Percentiles rank a stretch among this genome's conserved stretches.
These are phyloP conservation scores for Myotis vivesi DNA, from an alignment of 2,797 vertebrate species.

Conservation along the genomic window DNA sequence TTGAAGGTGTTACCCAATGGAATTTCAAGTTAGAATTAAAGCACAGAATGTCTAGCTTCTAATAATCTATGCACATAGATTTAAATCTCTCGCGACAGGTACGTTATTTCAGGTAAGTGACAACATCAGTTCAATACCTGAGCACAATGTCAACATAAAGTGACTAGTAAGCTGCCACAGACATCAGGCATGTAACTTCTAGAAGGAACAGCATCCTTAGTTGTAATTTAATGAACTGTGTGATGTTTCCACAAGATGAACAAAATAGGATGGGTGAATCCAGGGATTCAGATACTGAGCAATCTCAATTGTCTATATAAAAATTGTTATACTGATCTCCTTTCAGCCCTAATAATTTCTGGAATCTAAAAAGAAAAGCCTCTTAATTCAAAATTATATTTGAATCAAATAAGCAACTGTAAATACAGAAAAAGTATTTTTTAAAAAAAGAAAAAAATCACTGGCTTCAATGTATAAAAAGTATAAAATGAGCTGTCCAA, in stretches of 20 bases:
- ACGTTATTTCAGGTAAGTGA: not conserved
- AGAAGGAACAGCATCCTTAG: not conserved
- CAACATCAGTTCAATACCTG: not conserved
- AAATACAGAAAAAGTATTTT: not conserved
- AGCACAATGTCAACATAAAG: not conserved
- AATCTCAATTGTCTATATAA: not conserved
- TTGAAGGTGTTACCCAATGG: not conserved
- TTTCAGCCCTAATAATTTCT: not conserved
- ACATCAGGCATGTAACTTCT: not conserved
- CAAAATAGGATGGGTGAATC: not conserved
- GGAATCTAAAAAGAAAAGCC: not conserved
- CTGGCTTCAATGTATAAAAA: not conserved
- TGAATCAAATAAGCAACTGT: constrained; percentile 30
- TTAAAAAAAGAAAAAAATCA: not conserved
- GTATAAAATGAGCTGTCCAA: not conserved
- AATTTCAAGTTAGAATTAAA: constrained; percentile 22
- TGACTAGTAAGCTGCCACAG: not conserved
- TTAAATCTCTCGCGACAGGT: not conserved
- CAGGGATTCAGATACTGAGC: not conserved
- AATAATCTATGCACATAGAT: not conserved
- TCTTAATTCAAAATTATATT: not conserved
- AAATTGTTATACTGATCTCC: not conserved
- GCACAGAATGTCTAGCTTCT: not conserved
- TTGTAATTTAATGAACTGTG: not conserved
- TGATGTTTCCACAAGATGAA: not conserved